Base-by-base conservation (phyloP, 2,888 invertebrate genomes). In the Suillia variegata region DNA sequence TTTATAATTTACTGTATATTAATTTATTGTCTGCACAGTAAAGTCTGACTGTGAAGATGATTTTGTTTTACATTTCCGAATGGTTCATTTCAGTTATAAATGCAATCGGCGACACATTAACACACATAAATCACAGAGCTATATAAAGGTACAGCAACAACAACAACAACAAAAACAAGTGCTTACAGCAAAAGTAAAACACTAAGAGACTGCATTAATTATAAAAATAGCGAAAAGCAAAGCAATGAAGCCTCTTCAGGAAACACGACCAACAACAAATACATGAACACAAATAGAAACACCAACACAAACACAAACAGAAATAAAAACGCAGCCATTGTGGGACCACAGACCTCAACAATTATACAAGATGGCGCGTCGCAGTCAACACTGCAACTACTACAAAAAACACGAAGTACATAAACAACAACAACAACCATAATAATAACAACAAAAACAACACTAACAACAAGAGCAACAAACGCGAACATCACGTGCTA, bases 151-250 rank as follows among this genome's bases (percentile, higher is more conserved):
- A n/a, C n/a, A 53, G 15, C 50, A 45, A 52, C 60, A 54, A 47
- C 45, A 59, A 47, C 59, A 21, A 48, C 53, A 60, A 45, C 54
- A 38, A 53, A 42, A 47, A 24, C 52, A 51, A 54, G 56, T 62
- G 42, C n/a, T n/a, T n/a, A n/a, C 54, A 63, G 42, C 61, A 51
- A 34, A 17, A 47, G 20, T 24, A 26, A 47, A 24, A 54, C 22
- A 48, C 34, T 31, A 50, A 48, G 48, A 20, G 4, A 15, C 17
- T 21, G 15, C 31, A 33, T 18, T n/a, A 54, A 56, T 22, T 53
- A 52, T 10, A 54, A 60, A 50, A 58, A 54, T 54, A 42, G 15
- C 50, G n/a, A 48, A 56, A 59, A 51, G 52, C n/a, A n/a, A n/a
- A n/a, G 26, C 26, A 26, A 26, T 6, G 26, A 26, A 26, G 10